Evolutionary conservation across 1,140 invertebrate species (phyloP).

Genomic region (Zaprionus lachaisei): DNA sequence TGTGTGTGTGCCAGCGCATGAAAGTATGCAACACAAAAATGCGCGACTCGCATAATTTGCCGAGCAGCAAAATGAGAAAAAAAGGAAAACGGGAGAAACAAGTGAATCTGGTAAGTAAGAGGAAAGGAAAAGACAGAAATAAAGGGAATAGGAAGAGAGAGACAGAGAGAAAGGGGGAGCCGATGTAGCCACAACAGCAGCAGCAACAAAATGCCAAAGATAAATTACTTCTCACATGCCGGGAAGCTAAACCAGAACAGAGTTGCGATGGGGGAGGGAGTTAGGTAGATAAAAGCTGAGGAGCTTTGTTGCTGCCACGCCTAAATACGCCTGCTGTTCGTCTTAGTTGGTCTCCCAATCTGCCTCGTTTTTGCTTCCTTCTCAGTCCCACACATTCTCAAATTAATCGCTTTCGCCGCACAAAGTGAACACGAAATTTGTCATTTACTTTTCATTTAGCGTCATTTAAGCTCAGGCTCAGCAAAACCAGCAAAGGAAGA

Average conservation of each 20-base stretch:
- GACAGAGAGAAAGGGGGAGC: neutral
- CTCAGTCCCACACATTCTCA: slow-evolving; percentile 17
- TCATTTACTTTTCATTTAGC: slow-evolving; percentile 69
- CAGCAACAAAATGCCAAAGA: slow-evolving; percentile 60
- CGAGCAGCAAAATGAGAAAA: slow-evolving; percentile 23
- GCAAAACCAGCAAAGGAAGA: slow-evolving; percentile 17
- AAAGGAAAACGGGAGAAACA: neutral
- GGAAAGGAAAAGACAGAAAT: neutral
- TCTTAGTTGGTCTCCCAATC: slow-evolving; percentile 1
- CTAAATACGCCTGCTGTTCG: slow-evolving; percentile 4
- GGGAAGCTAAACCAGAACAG: neutral
- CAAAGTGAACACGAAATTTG: slow-evolving; percentile 63
- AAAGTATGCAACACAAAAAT: slow-evolving; percentile 74
- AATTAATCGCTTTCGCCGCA: slow-evolving; percentile 68
- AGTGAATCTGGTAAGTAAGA: neutral
- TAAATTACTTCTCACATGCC: slow-evolving; percentile 63
- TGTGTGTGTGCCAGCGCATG: slow-evolving; percentile 30
- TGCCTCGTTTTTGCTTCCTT: slow-evolving; percentile 7
- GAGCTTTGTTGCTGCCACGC: slow-evolving; percentile 41
- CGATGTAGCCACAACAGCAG: slow-evolving; percentile 46
- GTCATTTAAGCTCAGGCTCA: slow-evolving; percentile 57
- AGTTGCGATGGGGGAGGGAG: neutral
- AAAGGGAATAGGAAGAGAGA: neutral
- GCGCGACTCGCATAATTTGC: slow-evolving; percentile 73
- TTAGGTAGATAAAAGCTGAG: slow-evolving; percentile 35